Conservation (phyloP, 2,113 vertebrate genomes). For the Calidris pygmaea region DNA sequence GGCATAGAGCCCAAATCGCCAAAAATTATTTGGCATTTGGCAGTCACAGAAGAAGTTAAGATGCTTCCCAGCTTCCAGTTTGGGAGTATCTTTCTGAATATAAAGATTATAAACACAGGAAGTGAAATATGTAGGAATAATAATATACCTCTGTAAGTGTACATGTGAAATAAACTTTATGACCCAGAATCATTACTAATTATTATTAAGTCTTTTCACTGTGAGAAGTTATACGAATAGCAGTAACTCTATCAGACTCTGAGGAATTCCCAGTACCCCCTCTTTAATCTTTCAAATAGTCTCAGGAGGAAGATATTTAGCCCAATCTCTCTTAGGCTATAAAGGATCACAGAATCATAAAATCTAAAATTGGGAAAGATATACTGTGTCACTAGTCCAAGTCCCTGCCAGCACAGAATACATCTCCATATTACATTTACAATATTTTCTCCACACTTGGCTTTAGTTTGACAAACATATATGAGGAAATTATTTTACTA, state of each 20-base stretch:
- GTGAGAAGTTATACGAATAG: neutral
- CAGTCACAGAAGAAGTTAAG: neutral
- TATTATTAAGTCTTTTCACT: neutral
- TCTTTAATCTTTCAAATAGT: neutral
- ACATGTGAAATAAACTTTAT: neutral
- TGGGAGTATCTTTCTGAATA: neutral
- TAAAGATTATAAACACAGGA: neutral
- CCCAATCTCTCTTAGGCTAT: neutral
- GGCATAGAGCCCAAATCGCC: neutral
- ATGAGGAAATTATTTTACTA: neutral
- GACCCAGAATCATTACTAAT: neutral
- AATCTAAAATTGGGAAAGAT: neutral
- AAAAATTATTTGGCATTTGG: neutral
- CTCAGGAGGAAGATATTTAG: neutral
- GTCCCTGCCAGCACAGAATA: neutral
- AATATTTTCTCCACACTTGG: neutral
- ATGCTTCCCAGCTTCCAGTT: neutral
- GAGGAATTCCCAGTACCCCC: neutral
- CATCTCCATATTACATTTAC: neutral
- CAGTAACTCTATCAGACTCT: neutral
- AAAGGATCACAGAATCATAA: neutral
- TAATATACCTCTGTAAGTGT: neutral
- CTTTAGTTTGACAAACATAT: neutral
- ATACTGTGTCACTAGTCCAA: neutral
- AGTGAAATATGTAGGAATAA: neutral